A percentile compares a stretch with the other conserved stretches of the same genome.
Evolutionary conservation across 2,888 invertebrate genomes (phyloP).

Genomic region (Biston stratarius): DNA sequence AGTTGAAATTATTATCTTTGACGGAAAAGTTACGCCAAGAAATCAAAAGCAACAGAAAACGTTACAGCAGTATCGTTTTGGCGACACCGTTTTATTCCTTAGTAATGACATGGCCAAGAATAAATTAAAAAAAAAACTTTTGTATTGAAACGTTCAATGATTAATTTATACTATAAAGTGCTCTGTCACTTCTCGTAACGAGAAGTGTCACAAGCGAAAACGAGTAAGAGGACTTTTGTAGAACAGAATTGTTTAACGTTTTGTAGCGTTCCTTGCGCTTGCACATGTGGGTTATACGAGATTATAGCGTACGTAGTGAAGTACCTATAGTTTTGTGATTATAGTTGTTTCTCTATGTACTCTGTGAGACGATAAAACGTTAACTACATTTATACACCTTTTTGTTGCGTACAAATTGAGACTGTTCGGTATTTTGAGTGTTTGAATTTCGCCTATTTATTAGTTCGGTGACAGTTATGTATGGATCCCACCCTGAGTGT

Average conservation of each 20-base stretch:
- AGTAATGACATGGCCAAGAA: too few species aligned
- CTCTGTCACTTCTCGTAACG: slow-evolving; percentile 10
- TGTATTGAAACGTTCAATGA: not conserved
- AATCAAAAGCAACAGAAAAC: not conserved
- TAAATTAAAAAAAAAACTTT: too few species aligned
- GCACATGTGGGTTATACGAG: not conserved
- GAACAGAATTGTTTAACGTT: slow-evolving; percentile 17
- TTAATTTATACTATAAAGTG: not conserved
- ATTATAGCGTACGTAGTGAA: not conserved
- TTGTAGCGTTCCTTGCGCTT: too few species aligned
- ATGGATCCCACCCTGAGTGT: slow-evolving; percentile 73
- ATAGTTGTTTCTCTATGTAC: not conserved
- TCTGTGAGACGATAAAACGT: slow-evolving; percentile 51
- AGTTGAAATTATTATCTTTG: not conserved
- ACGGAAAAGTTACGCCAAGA: not conserved
- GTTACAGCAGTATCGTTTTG: not conserved
- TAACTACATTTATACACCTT: slow-evolving; percentile 60
- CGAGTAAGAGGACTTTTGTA: slow-evolving; percentile 4
- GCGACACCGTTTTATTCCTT: not conserved
- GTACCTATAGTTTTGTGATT: not conserved
- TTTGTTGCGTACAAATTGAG: slow-evolving; percentile 84
- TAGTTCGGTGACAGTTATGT: slow-evolving; percentile 66
- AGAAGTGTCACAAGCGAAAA: slow-evolving; percentile 48
- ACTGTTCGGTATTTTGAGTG: slow-evolving; percentile 81
- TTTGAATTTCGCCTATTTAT: slow-evolving; percentile 80